Base-by-base conservation (phyloP, 2,888 invertebrate genomes). In the Hemaris fuciformis region DNA sequence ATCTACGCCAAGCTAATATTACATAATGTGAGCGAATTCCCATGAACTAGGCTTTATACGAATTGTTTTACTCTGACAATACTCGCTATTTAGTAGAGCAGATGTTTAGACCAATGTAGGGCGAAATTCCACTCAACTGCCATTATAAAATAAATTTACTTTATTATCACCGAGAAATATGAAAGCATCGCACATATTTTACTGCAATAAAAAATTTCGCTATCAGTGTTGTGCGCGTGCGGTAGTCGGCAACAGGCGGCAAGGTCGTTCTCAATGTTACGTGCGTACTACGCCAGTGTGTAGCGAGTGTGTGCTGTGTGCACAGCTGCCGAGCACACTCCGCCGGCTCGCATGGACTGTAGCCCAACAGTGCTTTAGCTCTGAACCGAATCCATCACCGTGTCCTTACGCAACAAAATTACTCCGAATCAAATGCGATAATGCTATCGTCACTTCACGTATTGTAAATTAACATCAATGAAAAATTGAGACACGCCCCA, bases 231-330 rank as follows among this genome's bases (percentile, higher is more conserved):
- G 62, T 48, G 57, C 48, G 65, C 69, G 71, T 71, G 76, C 72
- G 66, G 73, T 69, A 76, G 77, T 70, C 79, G 77, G 80, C 83
- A 87, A 83, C 83, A 76, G 75, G 79, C 84, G 64, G 75, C 88
- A 89, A 91, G 89, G 90, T 87, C 89, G 85, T 74, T 77, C 71
- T 84, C 85, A 87, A 88, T 89, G 88, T 82, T 85, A 85, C 82
- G 76, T 74, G 74, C 72, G 74, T 76, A 76, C 69, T 80, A 74
- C 71, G 66, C 66, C 66, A 67, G 27, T 18, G 53, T 53, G 53
- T 25, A 25, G 27, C 48, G 48, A 66, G 61, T 66, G 68, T 68
- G 70, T 66, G 65, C 65, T 74, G 80, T 82, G 72, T 83, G 74
- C 75, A 72, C 85, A 85, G 81, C 77, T 81, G 85, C 69, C 62